A percentile compares a stretch with the other conserved stretches of the same genome.
Evolutionary conservation across 2,888 invertebrate species (phyloP).

Genomic region (Gandaritis pyraliata): DNA sequence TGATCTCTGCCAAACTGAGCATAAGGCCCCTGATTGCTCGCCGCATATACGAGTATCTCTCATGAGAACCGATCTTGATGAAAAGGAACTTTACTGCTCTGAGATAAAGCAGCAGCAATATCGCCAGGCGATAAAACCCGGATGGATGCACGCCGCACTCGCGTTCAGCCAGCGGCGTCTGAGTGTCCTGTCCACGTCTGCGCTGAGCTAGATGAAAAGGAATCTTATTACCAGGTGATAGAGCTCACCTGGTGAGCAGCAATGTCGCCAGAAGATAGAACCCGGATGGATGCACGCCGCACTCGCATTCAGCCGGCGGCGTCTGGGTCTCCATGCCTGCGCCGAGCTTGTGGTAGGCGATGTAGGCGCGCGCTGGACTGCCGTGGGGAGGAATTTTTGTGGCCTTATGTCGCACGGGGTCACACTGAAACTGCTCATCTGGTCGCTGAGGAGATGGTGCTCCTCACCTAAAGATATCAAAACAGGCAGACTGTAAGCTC

Average conservation of each 20-base stretch:
- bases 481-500: neutral
- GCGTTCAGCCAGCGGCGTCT: conserved; percentile 82
- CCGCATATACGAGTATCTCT: too few relatives aligned
- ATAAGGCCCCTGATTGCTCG: too few relatives aligned
- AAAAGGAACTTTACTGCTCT: too few relatives aligned
- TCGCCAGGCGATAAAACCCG: conserved; percentile 86
- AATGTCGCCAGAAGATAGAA: conserved; percentile 87
- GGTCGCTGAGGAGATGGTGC: conserved; percentile 67
- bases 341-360: conserved; percentile 86
- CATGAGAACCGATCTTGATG: too few relatives aligned
- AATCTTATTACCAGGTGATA: too few relatives aligned
- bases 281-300: conserved; percentile 86
- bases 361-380: conserved; percentile 81
- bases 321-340: conserved; percentile 83
- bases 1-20: too few relatives aligned
- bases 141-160: conserved; percentile 87
- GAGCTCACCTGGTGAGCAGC: conserved; percentile 63
- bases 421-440: conserved; percentile 76
- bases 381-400: conserved; percentile 81
- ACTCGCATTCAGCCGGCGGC: conserved; percentile 84
- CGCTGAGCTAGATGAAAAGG: too few relatives aligned
- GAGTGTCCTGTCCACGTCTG: conserved; percentile 82
- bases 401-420: conserved; percentile 64
- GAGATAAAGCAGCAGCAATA: conserved; percentile 67
- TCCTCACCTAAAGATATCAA: conserved; percentile 58